Evolutionary conservation across 2,888 invertebrate genomes (phyloP).

Genomic region (Prosopocoilus inquinatus): DNA sequence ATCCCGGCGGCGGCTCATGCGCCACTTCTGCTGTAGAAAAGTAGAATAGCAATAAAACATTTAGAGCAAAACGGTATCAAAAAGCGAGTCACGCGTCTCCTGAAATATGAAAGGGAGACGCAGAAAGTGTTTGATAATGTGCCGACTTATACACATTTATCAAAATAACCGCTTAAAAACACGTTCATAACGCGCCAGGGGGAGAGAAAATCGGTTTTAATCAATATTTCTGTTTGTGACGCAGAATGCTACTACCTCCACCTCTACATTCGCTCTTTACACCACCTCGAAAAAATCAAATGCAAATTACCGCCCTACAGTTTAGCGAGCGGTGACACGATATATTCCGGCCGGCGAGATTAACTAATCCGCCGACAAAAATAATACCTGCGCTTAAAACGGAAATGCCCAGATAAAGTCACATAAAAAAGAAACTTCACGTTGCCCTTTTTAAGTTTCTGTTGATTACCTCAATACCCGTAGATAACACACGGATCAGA

Average conservation of each 20-base stretch:
- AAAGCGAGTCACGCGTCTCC: constrained; percentile 38
- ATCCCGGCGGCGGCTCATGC: constrained; percentile 24
- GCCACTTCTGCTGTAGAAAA: constrained; percentile 21
- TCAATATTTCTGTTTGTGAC: neutral
- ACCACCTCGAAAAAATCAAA: too few species aligned
- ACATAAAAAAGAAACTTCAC: too few species aligned
- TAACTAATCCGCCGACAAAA: too few species aligned
- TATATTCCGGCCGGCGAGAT: too few species aligned
- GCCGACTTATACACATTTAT: constrained; percentile 42
- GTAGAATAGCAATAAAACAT: constrained; percentile 31
- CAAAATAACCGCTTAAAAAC: constrained; percentile 28
- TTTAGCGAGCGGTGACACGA: too few species aligned
- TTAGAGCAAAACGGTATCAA: constrained; percentile 31
- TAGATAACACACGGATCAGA: too few species aligned
- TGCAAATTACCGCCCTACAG: too few species aligned
- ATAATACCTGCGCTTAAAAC: too few species aligned
- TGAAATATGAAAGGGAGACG: constrained; percentile 30
- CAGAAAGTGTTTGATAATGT: constrained; percentile 44
- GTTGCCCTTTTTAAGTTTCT: too few species aligned
- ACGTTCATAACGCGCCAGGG: neutral
- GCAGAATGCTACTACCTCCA: neutral
- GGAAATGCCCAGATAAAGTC: too few species aligned
- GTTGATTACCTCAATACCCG: too few species aligned
- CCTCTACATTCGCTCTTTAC: neutral
- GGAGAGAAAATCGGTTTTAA: neutral